phyloP scores from a whole-genome alignment of 1,140 invertebrate species.

The Paraescarpia echinospica region DNA sequence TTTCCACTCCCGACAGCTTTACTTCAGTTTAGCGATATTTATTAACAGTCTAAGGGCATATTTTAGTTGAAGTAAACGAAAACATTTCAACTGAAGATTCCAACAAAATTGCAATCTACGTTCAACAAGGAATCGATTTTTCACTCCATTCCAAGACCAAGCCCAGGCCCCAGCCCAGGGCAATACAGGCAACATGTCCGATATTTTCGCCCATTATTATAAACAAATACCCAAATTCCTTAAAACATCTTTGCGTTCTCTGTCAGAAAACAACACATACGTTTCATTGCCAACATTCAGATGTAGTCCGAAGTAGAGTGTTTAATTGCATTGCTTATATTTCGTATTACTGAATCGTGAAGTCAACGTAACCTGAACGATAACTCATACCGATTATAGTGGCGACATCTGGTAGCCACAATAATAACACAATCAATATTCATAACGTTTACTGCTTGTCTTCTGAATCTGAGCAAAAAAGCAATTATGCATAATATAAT shows the following conservation, averaged over 20 bases:
- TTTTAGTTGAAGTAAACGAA: too few species aligned
- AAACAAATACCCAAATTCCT: background rate
- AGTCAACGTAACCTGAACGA: background rate
- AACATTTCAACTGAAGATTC: too few species aligned
- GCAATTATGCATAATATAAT: too few species aligned
- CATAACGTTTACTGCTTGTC: background rate
- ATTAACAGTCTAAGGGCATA: too few species aligned
- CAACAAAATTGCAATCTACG: too few species aligned
- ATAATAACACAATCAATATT: background rate
- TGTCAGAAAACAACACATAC: background rate
- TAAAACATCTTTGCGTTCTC: background rate
- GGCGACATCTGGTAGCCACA: background rate
- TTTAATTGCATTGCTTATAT: background rate
- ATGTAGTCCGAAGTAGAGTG: background rate
- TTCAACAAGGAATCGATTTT: too few species aligned
- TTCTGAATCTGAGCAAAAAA: too few species aligned
- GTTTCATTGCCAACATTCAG: background rate
- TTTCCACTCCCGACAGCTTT: too few species aligned
- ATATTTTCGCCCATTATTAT: background rate
- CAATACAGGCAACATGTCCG: too few species aligned
- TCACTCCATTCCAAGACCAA: too few species aligned
- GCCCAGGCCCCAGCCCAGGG: too few species aligned
- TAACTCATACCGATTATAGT: background rate
- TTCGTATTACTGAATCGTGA: background rate
- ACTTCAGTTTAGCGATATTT: too few species aligned